Conservation (phyloP, 2,888 invertebrate genomes). For the Heteromurus nitidus region DNA sequence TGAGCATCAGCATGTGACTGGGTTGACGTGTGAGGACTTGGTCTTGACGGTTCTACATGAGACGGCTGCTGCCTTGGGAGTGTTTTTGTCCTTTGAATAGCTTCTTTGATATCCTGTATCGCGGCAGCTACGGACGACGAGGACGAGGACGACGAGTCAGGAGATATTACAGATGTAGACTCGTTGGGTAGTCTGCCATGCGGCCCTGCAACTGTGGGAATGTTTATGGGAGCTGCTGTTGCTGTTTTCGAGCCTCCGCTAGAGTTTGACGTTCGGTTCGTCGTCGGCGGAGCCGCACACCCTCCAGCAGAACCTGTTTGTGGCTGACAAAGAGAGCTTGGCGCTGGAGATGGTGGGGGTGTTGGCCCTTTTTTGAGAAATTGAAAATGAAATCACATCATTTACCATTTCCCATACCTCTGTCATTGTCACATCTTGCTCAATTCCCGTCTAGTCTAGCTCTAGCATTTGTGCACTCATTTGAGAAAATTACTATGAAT, state of each 20-base stretch:
- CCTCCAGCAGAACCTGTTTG: slow-evolving; percentile 47
- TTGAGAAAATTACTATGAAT: neutral
- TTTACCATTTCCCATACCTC: slow-evolving; percentile 7
- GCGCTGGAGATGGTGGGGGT: slow-evolving; percentile 73
- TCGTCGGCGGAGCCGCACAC: no score
- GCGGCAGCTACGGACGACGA: slow-evolving; percentile 79
- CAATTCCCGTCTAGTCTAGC: neutral
- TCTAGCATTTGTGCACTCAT: neutral
- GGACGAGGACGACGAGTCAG: slow-evolving; percentile 62
- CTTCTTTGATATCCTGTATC: slow-evolving; percentile 88
- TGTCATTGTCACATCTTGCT: neutral
- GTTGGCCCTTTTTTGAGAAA: slow-evolving; percentile 71
- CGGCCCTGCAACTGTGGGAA: slow-evolving; percentile 51
- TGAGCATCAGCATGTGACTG: slow-evolving; percentile 66
- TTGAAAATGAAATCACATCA: slow-evolving; percentile 49
- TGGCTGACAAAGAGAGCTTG: slow-evolving; percentile 68
- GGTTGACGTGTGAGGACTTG: slow-evolving; percentile 55
- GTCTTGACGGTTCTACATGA: slow-evolving; percentile 63
- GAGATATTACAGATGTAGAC: slow-evolving; percentile 61
- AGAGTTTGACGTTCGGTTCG: slow-evolving; percentile 43
- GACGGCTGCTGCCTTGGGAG: slow-evolving; percentile 76
- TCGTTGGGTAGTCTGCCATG: slow-evolving; percentile 37
- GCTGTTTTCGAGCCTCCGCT: slow-evolving; percentile 39
- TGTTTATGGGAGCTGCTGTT: slow-evolving; percentile 54
- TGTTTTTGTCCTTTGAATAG: slow-evolving; percentile 84